Evolutionary conservation across 2,797 vertebrate species (phyloP).

Genomic region (Ataeniobius toweri): DNA sequence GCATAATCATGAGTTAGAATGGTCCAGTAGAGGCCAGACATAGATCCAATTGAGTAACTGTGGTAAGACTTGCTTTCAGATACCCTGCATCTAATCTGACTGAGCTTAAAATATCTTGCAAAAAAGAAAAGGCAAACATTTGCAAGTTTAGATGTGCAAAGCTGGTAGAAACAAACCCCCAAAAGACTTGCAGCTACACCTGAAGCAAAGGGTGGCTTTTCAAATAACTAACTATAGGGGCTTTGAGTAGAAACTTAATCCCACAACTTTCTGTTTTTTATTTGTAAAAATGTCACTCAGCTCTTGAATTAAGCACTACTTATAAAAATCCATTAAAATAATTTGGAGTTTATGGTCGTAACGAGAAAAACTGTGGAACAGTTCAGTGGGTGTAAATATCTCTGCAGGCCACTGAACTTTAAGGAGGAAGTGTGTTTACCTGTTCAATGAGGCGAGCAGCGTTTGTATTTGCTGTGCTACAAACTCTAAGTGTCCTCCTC

Average conservation of each 20-base stretch:
- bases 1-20: too few species aligned
- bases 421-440: slow-evolving; percentile 49
- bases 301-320: background rate
- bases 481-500: slow-evolving; percentile 76
- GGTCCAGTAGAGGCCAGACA: too few species aligned
- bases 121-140: too few species aligned
- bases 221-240: background rate
- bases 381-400: background rate
- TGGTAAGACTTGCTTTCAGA: too few species aligned
- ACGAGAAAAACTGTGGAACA: background rate
- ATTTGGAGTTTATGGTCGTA: background rate
- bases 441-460: slow-evolving; percentile 65
- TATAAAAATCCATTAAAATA: background rate
- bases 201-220: background rate
- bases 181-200: background rate
- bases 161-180: too few species aligned
- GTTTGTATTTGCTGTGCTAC: slow-evolving; percentile 74
- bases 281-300: background rate
- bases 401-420: too few species aligned
- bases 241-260: background rate
- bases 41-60: too few species aligned
- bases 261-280: background rate
- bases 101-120: too few species aligned
- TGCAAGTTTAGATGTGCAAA: too few species aligned
- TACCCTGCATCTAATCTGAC: too few species aligned